Base-by-base conservation (phyloP, 2,113 vertebrate species). In the Neogobius melanostomus region DNA sequence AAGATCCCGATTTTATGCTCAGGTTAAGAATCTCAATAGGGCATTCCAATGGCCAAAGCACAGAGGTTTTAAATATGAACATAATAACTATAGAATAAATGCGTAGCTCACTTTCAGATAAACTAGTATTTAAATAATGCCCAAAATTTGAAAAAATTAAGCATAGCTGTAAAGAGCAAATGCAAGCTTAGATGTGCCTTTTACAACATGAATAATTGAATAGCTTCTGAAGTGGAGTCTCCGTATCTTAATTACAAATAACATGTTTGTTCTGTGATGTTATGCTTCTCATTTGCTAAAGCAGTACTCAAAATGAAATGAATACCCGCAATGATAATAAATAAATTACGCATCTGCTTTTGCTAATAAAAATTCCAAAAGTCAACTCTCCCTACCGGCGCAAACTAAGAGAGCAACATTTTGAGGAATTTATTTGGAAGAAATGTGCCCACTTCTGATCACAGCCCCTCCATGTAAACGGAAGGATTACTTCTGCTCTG, bases 331-430 rank as follows among this genome's bases (percentile, higher is more conserved):
- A 44, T 60, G 36, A 44, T 44, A 61, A 61, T 61, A 45, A 45
- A 61, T 45, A 61, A 44, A 61, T 10, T 15, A 61, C 10, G 36
- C 36, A 43, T 42, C 57, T 60, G 59, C 42, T 44, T 61, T 15
- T 61, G 42, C 59, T 45, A 16, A 61, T 61, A n/a, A 44, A 45
- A 8, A n/a, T 61, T 61, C 59, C 43, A 8, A 61, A 45, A 61
- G 36, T 60, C 43, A 60, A 44, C 57, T n/a, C 14, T 43, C 42
- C 42, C 14, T 15, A 5, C 4, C 12, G 11, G 28, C 28, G 54
- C 21, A 57, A 57, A 47, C 46, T 51, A 14, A 51, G 11, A 51
- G 11, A 51, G 12, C 6, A 11, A 44, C 11, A 15, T 43, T 61
- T 61, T 44, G 3, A 7, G 56, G 15, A 61, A n/a, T 61, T 44